phyloP scores from a whole-genome alignment of 2,797 vertebrate species.

The Enteromius radiatus region DNA sequence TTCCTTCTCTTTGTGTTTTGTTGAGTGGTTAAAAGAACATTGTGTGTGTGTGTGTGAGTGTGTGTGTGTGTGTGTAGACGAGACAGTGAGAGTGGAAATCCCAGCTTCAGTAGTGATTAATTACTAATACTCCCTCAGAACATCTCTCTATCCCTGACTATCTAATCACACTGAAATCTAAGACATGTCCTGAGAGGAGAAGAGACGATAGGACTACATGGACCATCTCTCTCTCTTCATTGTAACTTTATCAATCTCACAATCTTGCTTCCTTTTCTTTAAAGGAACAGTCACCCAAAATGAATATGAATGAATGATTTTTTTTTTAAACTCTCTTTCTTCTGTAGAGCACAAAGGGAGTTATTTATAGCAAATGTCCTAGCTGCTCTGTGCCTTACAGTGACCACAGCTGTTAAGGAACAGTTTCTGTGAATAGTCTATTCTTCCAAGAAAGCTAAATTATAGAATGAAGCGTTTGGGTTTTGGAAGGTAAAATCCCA shows the following conservation, averaged over 20 bases:
- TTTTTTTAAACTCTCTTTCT: not conserved
- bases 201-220: conserved; percentile 47
- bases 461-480: not conserved
- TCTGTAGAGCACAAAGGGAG: not conserved
- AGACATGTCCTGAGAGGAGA: conserved; percentile 73
- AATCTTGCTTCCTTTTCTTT: conserved; percentile 35
- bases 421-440: not conserved
- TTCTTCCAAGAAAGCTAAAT: not conserved
- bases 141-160: conserved; percentile 78
- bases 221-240: conserved; percentile 52
- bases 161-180: conserved; percentile 81
- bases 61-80: conserved; percentile 46
- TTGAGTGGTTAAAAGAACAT: conserved; percentile 34
- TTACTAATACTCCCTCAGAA: conserved; percentile 77
- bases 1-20: conserved; percentile 32
- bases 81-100: conserved; percentile 69
- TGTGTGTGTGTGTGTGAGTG: conserved; percentile 21
- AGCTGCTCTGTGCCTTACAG: not conserved
- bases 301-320: too few relatives aligned
- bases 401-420: conserved; percentile 1
- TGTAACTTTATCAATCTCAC: conserved; percentile 53
- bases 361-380: not conserved
- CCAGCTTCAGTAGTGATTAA: conserved; percentile 74
- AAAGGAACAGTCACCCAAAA: conserved; percentile 28
- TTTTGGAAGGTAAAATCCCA: not conserved